A percentile compares a stretch with the other conserved stretches of the same genome.
Evolutionary conservation across 2,888 invertebrate genomes (phyloP).

Genomic region (Pristionchus mayeri): DNA sequence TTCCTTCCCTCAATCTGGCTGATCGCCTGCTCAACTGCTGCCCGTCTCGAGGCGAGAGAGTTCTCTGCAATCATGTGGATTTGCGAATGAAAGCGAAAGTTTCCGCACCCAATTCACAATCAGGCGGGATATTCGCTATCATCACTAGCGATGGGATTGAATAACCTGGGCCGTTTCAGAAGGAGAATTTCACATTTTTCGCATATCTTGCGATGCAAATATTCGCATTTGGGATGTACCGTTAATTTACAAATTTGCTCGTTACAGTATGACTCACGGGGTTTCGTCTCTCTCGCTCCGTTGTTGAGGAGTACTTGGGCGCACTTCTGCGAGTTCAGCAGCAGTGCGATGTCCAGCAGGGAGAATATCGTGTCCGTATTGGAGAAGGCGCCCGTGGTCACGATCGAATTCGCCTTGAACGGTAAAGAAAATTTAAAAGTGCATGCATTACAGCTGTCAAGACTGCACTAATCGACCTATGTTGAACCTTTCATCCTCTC

Average conservation of each 20-base stretch:
- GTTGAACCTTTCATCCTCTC: too few species aligned
- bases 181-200: too few species aligned
- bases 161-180: too few species aligned
- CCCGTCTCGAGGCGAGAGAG: constrained; percentile 56
- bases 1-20: constrained; percentile 52
- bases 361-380: constrained; percentile 81
- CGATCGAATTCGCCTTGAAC: neutral
- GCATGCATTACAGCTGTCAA: too few species aligned
- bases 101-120: neutral
- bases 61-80: constrained; percentile 55
- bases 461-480: too few species aligned
- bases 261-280: constrained; percentile 73
- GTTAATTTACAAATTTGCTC: neutral
- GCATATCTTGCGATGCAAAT: too few species aligned
- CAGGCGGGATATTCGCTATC: neutral
- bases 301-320: constrained; percentile 89
- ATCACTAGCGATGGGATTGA: too few species aligned
- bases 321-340: constrained; percentile 90
- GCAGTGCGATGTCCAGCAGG: constrained; percentile 91
- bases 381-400: constrained; percentile 10
- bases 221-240: too few species aligned
- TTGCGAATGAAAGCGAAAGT: neutral
- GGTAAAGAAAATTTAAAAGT: neutral
- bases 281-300: constrained; percentile 78
- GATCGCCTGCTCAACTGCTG: constrained; percentile 58